Percentiles rank a stretch among this genome's conserved stretches.
Conservation (phyloP, 2,113 vertebrate species). For the Crypturellus undulatus region DNA sequence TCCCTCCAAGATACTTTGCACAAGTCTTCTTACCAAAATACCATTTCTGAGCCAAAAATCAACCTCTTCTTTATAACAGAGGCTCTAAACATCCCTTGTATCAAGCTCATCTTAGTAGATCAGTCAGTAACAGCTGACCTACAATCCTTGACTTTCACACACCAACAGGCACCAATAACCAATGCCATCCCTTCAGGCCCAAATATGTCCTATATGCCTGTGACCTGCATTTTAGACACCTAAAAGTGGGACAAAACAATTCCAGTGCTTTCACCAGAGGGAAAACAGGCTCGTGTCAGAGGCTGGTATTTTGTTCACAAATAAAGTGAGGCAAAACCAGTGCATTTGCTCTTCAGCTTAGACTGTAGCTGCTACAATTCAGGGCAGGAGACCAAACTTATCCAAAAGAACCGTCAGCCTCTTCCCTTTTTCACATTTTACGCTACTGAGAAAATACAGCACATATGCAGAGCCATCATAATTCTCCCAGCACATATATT, state of each 20-base stretch:
- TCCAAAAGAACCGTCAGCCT: background rate
- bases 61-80: background rate
- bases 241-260: conserved; percentile 21
- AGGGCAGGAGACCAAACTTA: background rate
- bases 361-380: background rate
- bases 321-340: background rate
- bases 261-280: background rate
- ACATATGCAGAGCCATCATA: fast-evolving
- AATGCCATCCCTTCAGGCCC: conserved; percentile 33
- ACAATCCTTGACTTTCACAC: background rate
- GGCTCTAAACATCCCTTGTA: background rate
- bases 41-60: background rate
- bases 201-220: background rate
- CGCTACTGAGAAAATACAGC: background rate
- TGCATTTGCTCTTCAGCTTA: background rate
- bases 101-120: background rate
- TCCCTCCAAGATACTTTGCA: background rate
- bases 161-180: background rate
- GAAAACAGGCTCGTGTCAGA: background rate
- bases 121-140: background rate
- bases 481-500: background rate
- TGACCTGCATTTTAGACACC: conserved; percentile 55
- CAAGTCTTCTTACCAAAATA: background rate
- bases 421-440: background rate
- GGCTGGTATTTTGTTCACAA: background rate